Conservation (phyloP, 1,140 invertebrate genomes). For the Harpegnathos saltator region DNA sequence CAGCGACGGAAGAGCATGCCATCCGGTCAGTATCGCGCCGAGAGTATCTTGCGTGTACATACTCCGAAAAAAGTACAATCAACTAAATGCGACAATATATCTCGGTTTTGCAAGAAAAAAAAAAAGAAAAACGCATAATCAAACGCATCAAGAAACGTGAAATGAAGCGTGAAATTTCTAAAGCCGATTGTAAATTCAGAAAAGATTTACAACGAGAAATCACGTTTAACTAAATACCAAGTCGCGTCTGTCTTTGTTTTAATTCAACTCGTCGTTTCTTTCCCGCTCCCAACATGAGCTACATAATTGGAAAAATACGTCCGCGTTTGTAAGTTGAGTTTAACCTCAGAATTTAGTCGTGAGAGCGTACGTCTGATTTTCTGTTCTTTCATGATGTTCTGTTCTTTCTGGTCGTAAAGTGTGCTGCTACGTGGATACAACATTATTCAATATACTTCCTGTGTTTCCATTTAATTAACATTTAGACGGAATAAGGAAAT, state of each 20-base stretch:
- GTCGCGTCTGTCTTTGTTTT: background rate
- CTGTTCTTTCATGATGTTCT: too few relatives aligned
- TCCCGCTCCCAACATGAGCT: background rate
- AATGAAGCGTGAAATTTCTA: conserved; percentile 6
- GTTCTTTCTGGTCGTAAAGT: too few relatives aligned
- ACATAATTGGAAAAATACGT: conserved; percentile 9
- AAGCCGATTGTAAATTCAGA: conserved; percentile 23
- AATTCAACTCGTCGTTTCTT: conserved; percentile 32
- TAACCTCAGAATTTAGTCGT: too few relatives aligned
- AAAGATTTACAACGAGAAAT: conserved; percentile 3
- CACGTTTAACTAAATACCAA: conserved; percentile 32
- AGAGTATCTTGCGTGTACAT: background rate
- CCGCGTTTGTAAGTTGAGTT: background rate
- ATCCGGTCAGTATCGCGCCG: background rate
- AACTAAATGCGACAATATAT: background rate
- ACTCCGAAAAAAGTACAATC: conserved; percentile 5
- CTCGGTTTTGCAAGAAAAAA: conserved; percentile 7
- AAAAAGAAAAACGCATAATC: too few relatives aligned
- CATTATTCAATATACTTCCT: too few relatives aligned
- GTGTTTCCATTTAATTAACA: background rate
- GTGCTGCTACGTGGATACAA: too few relatives aligned
- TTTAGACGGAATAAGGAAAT: background rate
- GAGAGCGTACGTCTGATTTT: too few relatives aligned
- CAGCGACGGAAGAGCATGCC: background rate
- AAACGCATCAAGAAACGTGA: background rate